Conservation (phyloP, 2,797 vertebrate genomes). For the Crocidura indochinensis region DNA sequence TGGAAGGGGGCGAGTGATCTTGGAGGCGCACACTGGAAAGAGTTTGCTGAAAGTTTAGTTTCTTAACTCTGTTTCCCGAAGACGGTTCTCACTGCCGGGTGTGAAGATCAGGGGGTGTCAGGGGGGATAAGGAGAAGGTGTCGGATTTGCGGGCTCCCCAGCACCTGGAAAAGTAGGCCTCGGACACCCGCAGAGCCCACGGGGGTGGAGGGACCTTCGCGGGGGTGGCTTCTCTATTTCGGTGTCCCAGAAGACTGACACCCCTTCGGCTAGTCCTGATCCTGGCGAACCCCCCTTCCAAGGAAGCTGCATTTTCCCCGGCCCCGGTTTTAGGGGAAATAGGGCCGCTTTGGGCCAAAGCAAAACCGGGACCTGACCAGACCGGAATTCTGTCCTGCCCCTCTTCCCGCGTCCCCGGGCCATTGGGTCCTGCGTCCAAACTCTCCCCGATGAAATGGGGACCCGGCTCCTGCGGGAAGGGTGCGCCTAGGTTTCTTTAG, state of each 20-base stretch:
- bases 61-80: neutral
- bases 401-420: neutral
- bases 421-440: neutral
- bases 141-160: neutral
- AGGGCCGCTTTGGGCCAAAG: constrained; percentile 48
- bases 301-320: neutral
- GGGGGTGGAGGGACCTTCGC: neutral
- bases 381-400: neutral
- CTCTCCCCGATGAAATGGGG: neutral
- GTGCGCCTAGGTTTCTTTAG: neutral
- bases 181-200: neutral
- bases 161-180: constrained; percentile 5
- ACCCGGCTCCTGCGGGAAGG: neutral
- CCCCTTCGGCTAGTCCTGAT: too few relatives aligned
- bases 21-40: constrained; percentile 11
- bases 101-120: neutral
- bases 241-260: neutral
- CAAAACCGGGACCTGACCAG: constrained; percentile 49
- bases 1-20: neutral
- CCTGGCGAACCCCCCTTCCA: too few relatives aligned
- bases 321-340: constrained; percentile 48
- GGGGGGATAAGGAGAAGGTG: neutral
- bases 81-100: neutral
- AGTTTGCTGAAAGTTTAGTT: constrained; percentile 74
- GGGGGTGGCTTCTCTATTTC: neutral